Conservation (phyloP, 2,797 vertebrate species). For the Pseudochaenichthys georgianus region DNA sequence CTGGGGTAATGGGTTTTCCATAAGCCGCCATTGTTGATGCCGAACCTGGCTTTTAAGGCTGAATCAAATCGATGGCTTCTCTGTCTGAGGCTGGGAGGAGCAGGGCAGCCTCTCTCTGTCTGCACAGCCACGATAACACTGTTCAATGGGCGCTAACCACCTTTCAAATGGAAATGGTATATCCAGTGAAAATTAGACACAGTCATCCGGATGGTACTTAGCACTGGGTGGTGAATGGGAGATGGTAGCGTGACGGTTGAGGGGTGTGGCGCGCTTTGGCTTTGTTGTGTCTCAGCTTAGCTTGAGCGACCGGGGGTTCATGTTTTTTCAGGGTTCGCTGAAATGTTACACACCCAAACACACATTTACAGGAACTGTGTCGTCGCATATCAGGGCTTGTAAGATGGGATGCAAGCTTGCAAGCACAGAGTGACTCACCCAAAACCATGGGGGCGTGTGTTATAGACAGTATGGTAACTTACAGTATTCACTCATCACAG, state of each 20-base stretch:
- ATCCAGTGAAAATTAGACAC: slow-evolving; percentile 71
- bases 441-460: slow-evolving; percentile 57
- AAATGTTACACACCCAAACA: slow-evolving; percentile 4
- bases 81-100: slow-evolving; percentile 64
- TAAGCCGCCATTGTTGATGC: slow-evolving; percentile 75
- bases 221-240: slow-evolving; percentile 44
- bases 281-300: slow-evolving; percentile 43
- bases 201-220: slow-evolving; percentile 63
- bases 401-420: slow-evolving; percentile 71
- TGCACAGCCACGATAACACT: slow-evolving; percentile 75
- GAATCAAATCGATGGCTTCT: slow-evolving; percentile 80
- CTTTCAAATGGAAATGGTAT: slow-evolving; percentile 79
- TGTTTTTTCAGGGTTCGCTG: slow-evolving; percentile 23
- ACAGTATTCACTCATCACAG: slow-evolving; percentile 57
- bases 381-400: slow-evolving; percentile 46
- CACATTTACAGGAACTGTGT: slow-evolving; percentile 15
- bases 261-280: slow-evolving; percentile 46
- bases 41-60: slow-evolving; percentile 76
- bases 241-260: slow-evolving; percentile 35
- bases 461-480: slow-evolving; percentile 56
- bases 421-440: slow-evolving; percentile 81
- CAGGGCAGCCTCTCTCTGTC: slow-evolving; percentile 58
- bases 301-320: slow-evolving; percentile 22
- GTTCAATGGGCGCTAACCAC: slow-evolving; percentile 69
- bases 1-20: slow-evolving; percentile 80